Evolutionary conservation across 2,113 vertebrate genomes (phyloP).

Genomic region (Ahaetulla prasina): DNA sequence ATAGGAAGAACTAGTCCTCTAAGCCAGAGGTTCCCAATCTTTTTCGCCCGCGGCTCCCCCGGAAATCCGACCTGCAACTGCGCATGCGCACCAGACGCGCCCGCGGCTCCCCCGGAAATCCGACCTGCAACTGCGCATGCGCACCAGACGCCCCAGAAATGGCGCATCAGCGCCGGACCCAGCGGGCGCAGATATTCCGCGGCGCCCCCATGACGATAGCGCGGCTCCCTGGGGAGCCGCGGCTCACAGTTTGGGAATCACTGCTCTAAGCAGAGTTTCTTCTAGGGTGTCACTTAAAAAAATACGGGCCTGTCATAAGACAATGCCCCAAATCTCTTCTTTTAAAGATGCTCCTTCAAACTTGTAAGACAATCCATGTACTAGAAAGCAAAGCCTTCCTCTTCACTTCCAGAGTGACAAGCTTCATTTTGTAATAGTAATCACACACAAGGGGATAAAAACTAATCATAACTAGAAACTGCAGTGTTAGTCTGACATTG

Average conservation of each 20-base stretch:
- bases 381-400: not conserved
- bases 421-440: slow-evolving; percentile 12
- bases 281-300: not conserved
- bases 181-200: too few species aligned
- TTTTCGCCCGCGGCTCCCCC: too few species aligned
- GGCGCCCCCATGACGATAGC: too few species aligned
- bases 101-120: too few species aligned
- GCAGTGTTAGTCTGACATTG: not conserved
- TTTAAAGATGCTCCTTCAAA: not conserved
- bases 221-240: too few species aligned
- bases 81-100: too few species aligned
- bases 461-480: slow-evolving; percentile 27
- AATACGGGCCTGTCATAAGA: not conserved
- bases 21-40: too few species aligned
- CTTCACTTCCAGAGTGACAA: not conserved
- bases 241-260: too few species aligned
- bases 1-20: not conserved
- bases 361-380: not conserved
- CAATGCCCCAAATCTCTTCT: not conserved
- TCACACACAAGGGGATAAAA: slow-evolving; percentile 13
- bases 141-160: too few species aligned
- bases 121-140: too few species aligned
- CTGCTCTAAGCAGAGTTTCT: not conserved
- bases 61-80: too few species aligned
- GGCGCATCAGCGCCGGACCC: too few species aligned